phyloP scores from a whole-genome alignment of 2,888 invertebrate genomes.

The Dasypogon diadema region DNA sequence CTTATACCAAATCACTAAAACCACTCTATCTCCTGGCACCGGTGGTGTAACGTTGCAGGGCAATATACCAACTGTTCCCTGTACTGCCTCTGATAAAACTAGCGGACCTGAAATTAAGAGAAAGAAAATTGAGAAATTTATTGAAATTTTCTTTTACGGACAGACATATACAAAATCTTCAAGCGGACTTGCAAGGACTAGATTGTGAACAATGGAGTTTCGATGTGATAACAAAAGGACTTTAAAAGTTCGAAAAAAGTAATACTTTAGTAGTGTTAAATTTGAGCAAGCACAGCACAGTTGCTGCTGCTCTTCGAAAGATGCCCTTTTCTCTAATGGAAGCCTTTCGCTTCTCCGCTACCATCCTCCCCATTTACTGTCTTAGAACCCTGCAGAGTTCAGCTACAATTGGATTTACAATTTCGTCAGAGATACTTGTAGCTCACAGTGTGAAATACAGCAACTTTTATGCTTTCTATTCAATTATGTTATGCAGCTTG shows the following conservation, averaged over 20 bases:
- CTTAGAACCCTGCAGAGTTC: neutral
- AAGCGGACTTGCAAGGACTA: neutral
- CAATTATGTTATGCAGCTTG: neutral
- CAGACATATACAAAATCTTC: neutral
- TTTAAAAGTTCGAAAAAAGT: constrained; percentile 1
- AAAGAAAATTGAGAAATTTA: constrained; percentile 1
- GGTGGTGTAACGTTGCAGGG: constrained; percentile 69
- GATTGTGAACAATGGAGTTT: constrained; percentile 5
- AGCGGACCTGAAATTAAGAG: constrained; percentile 64
- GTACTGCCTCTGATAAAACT: constrained; percentile 67
- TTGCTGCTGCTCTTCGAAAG: constrained; percentile 16
- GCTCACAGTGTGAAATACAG: constrained; percentile 18
- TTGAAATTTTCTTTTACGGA: neutral
- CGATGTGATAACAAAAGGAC: neutral
- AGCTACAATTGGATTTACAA: constrained; percentile 38
- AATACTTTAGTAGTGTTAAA: constrained; percentile 17
- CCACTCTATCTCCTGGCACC: constrained; percentile 67
- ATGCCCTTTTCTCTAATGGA: neutral
- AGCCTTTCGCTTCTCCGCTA: neutral
- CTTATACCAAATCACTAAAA: constrained; percentile 69
- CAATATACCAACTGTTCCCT: constrained; percentile 66
- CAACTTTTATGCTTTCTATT: neutral
- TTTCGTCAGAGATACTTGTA: constrained; percentile 18
- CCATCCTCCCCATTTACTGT: neutral
- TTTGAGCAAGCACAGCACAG: constrained; percentile 10